phyloP scores from a whole-genome alignment of 2,113 vertebrate genomes.

The Rhagologus leucostigma region DNA sequence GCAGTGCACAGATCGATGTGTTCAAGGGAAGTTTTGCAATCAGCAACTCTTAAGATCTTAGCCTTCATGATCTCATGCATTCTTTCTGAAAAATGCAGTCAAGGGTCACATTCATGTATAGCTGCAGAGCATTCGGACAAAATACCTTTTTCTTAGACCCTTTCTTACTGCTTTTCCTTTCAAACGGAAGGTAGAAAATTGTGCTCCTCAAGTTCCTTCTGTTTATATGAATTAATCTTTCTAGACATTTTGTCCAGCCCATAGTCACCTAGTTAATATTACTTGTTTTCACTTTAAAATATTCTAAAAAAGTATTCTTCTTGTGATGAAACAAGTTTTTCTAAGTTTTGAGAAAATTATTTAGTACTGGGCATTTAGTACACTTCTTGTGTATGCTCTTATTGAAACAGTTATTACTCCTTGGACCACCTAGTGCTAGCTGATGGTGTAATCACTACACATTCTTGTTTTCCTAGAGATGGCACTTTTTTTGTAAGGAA shows the following conservation, averaged over 20 bases:
- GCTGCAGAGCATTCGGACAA: neutral
- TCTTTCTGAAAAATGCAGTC: slow-evolving; percentile 7
- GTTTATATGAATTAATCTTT: neutral
- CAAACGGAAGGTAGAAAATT: neutral
- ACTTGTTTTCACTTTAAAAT: neutral
- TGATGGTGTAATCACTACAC: neutral
- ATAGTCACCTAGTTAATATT: neutral
- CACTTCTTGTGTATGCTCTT: neutral
- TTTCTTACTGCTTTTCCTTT: neutral
- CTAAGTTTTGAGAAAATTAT: neutral
- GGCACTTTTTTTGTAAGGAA: neutral
- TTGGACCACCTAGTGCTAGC: neutral
- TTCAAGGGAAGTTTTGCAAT: neutral
- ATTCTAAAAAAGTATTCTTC: neutral
- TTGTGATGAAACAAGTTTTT: neutral
- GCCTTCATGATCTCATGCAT: neutral
- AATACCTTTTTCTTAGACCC: neutral
- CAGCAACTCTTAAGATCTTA: neutral
- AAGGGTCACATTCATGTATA: neutral
- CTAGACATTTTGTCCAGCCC: neutral
- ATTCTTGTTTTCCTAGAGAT: neutral
- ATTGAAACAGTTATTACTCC: neutral
- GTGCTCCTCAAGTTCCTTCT: neutral
- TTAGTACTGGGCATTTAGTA: neutral
- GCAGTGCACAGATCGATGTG: neutral